Percentiles rank a stretch among this genome's conserved stretches.
These are phyloP conservation scores for Scotopteryx bipunctaria DNA, from an alignment of 2,888 invertebrate species.

Conservation along the genomic window DNA sequence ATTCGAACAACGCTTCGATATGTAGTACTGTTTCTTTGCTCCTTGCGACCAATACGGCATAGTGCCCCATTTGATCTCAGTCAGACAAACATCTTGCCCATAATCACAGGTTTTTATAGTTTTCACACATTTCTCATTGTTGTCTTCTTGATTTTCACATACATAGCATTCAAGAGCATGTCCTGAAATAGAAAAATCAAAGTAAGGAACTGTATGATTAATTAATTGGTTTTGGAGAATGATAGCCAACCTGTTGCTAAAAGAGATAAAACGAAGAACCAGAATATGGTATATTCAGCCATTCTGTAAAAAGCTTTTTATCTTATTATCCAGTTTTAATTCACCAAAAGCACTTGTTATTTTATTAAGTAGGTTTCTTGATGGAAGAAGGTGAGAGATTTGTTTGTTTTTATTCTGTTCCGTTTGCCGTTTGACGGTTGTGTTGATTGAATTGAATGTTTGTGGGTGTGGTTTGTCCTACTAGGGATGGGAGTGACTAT, in stretches of 20 bases:
- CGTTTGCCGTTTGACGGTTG: too few relatives aligned
- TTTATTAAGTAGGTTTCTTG: neutral
- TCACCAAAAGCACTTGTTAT: neutral
- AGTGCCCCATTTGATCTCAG: conserved; percentile 97
- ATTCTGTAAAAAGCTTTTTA: neutral
- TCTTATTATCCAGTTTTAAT: neutral
- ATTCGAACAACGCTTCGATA: conserved; percentile 95
- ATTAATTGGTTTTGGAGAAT: neutral
- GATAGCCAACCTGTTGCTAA: conserved; percentile 14
- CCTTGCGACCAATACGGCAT: conserved; percentile 98
- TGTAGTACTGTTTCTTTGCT: conserved; percentile 95
- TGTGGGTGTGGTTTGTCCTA: neutral
- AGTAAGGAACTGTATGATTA: too few relatives aligned
- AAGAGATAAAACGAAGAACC: neutral
- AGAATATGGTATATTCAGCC: conserved; percentile 9
- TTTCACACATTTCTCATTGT: conserved; percentile 95
- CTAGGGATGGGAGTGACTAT: too few relatives aligned
- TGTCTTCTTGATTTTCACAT: conserved; percentile 95
- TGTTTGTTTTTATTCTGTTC: too few relatives aligned
- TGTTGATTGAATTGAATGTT: neutral
- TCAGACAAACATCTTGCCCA: conserved; percentile 92
- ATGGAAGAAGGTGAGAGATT: too few relatives aligned
- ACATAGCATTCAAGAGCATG: conserved; percentile 95
- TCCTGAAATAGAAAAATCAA: conserved; percentile 67
- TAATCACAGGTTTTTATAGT: conserved; percentile 96